Percentiles rank a stretch among this genome's conserved stretches.
Evolutionary conservation across 2,888 invertebrate genomes (phyloP).

Genomic region (Ormyrus pomaceus): DNA sequence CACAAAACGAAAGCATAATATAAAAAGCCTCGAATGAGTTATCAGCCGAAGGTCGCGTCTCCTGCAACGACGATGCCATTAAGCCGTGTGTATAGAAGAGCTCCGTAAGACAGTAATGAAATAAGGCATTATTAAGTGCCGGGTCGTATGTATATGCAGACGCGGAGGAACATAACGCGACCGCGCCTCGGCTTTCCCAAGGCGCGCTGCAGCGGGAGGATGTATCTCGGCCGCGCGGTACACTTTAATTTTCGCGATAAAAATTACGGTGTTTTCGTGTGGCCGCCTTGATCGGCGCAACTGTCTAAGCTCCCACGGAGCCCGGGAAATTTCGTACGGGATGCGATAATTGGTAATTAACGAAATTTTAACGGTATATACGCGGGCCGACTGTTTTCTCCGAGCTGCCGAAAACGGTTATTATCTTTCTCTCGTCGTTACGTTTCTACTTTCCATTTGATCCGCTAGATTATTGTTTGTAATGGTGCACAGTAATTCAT

Average conservation of each 20-base stretch:
- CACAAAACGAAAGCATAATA: not conserved
- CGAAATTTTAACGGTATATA: constrained; percentile 36
- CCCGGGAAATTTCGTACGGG: constrained; percentile 11
- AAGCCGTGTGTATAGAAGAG: too few relatives aligned
- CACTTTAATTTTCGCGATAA: constrained; percentile 38
- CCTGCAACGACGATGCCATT: too few relatives aligned
- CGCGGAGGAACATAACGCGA: not conserved
- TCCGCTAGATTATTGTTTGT: not conserved
- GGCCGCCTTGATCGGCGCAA: too few relatives aligned
- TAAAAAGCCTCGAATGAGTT: too few relatives aligned
- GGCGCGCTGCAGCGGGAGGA: too few relatives aligned
- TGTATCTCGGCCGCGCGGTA: not conserved
- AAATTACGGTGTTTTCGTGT: constrained; percentile 8
- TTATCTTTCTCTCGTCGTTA: not conserved
- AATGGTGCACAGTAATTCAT: too few relatives aligned
- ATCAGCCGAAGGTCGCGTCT: too few relatives aligned
- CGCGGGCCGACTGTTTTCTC: constrained; percentile 22
- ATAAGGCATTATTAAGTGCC: too few relatives aligned
- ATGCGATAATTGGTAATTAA: constrained; percentile 27
- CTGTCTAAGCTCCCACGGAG: constrained; percentile 4
- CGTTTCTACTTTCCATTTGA: not conserved
- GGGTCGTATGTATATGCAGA: not conserved
- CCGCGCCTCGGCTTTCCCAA: constrained; percentile 7
- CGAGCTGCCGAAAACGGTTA: constrained; percentile 18
- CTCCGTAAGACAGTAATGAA: too few relatives aligned